Evolutionary conservation across 2,113 vertebrate genomes (phyloP), one percentile per base, ranked within the genome.

Genomic region (Hyla sarda): DNA sequence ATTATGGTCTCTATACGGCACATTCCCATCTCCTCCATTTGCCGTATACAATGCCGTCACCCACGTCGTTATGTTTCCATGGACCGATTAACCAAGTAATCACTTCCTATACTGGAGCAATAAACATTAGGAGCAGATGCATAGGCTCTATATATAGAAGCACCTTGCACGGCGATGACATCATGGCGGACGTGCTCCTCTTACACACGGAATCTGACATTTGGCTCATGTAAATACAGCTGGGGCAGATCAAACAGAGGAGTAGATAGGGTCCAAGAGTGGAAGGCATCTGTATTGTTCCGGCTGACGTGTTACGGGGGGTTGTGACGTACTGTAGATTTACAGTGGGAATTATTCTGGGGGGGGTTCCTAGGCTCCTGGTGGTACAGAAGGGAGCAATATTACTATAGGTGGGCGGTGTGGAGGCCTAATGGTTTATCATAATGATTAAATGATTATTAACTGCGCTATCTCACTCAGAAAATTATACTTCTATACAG

Each of bases 61-160:
- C 34, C 19, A 16, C 19, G 28, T 69, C 7, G 21, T 47, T 48
- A 74, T 28, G 37, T n/a, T n/a, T 28, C 2, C 13, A 56, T 28
- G 23, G 41, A 17, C 41, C 41, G 41, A 41, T 41, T 41, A 41
- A 3, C 54, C 19, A 37, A 5, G 1, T 60, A 50, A 37, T 72
- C 28, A 41, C 67, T 34, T 72, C 65, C 81, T 82, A 81, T 62
- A 41, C 12, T 5, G n/a, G 34, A n/a, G 28, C n/a, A 34, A n/a
- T 48, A 21, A 60, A n/a, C 32, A 62, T 45, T 25, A 11, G 21
- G 8, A 52, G 50, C 67, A 83, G 65, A 54, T 45, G 52, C n/a
- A 28, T 0, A 23, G 13, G 3, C 1, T 13, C 82, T 83, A 74
- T 83, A 58, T 56, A 83, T 74, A 83, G 82, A 41, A 73, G 67